Evolutionary conservation across 2,888 invertebrate species (phyloP), one percentile per base, ranked within the genome.

Genomic region (Leuctra nigra): DNA sequence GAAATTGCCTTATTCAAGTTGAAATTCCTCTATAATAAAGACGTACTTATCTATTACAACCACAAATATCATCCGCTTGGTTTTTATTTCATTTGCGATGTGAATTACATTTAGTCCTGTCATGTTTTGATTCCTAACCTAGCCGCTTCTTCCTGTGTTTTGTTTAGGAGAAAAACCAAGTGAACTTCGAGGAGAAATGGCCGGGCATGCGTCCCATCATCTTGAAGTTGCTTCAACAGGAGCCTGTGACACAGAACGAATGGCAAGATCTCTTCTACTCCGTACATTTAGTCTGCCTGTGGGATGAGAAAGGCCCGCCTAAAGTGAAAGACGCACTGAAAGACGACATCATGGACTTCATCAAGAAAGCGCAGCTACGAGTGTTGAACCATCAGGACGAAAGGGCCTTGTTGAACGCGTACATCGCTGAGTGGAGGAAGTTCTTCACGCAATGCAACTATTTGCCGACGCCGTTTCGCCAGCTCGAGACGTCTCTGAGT

Each of bases 241-340:
- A 98, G 73, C 80, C 91, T 6, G 97, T 99, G 1, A 87, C 91
- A 13, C 89, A 93, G 66, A 79, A 80, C 59, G 97, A 99, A 79
- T 99, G 99, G 99, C 98, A 99, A 71, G 93, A 95, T 73, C 77
- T 98, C 48, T 98, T 98, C 75, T 95, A 91, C 74, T 86, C 91
- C 56, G 94, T 99, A 14, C 97, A 99, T 75, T 82, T 89, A 59
- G 94, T 98, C 13, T 95, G 95, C 71, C 75, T 97, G 58, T 99
- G 98, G 98, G 95, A 98, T 73, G 96, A 96, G 67, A 91, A 93
- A 71, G 94, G 94, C 0, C 86, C 94, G 1, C 79, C 82, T 46
- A 95, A 94, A 73, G 82, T 98, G 41, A 80, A 89, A 67, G 88
- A 91, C 68, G 90, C 91, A 23, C 77, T 98, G 11, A 90, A 91